phyloP scores from a whole-genome alignment of 2,888 invertebrate genomes.

The Epsilonema sp. region DNA sequence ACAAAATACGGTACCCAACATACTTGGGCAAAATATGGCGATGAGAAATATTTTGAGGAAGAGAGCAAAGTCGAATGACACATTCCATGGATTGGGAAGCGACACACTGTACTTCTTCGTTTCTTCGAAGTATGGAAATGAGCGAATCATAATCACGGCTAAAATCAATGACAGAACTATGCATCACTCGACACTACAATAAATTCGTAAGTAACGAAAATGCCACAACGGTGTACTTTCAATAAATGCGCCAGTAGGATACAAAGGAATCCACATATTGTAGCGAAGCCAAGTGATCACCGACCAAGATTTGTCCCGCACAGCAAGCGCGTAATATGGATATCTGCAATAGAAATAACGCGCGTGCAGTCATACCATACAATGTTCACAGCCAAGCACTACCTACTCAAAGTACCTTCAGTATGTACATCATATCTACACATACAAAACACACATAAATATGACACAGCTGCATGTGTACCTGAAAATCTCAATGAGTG shows the following conservation, averaged over 20 bases:
- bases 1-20: slow-evolving; percentile 11
- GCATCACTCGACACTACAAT: too few relatives aligned
- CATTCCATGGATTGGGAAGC: slow-evolving; percentile 64
- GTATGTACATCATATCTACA: slow-evolving; percentile 6
- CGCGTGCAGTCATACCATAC: too few relatives aligned
- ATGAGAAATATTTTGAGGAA: slow-evolving; percentile 56
- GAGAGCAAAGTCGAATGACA: slow-evolving; percentile 62
- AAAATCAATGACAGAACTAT: too few relatives aligned
- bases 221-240: too few relatives aligned
- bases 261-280: slow-evolving; percentile 75
- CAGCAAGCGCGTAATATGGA: slow-evolving; percentile 67
- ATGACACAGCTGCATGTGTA: slow-evolving; percentile 27
- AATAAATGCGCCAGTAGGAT: slow-evolving; percentile 67
- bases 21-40: slow-evolving; percentile 50
- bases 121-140: slow-evolving; percentile 72
- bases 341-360: slow-evolving; percentile 47
- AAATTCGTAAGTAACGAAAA: too few relatives aligned
- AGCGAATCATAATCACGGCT: slow-evolving; percentile 38
- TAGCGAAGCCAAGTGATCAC: slow-evolving; percentile 76
- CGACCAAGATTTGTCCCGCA: slow-evolving; percentile 50
- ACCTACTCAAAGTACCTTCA: too few relatives aligned
- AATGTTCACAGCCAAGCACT: too few relatives aligned
- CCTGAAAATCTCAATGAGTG: slow-evolving; percentile 59
- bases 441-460: slow-evolving; percentile 2
- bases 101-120: slow-evolving; percentile 51